Conservation (phyloP, 2,888 invertebrate genomes). For the Mactromeris polynyma region DNA sequence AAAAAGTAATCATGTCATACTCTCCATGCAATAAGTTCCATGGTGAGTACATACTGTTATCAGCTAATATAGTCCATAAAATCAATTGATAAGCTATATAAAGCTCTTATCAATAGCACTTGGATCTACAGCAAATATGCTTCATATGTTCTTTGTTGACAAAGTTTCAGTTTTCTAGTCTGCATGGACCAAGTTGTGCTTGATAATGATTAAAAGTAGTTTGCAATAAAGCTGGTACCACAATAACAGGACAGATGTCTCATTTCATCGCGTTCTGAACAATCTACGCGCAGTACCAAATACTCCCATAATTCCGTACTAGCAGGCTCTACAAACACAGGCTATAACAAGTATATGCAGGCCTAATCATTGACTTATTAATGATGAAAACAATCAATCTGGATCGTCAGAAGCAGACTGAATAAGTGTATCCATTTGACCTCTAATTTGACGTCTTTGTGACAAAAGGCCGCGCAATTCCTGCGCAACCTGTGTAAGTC, state of each 20-base stretch:
- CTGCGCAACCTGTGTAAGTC: conserved; percentile 80
- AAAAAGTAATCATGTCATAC: not conserved
- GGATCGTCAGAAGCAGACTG: conserved; percentile 53
- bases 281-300: no score
- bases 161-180: not conserved
- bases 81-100: conserved; percentile 2
- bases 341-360: no score
- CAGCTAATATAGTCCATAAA: not conserved
- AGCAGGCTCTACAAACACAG: no score
- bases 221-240: no score
- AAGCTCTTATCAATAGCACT: not conserved
- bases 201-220: no score
- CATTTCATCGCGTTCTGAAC: no score
- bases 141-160: not conserved
- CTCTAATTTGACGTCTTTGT: conserved; percentile 70
- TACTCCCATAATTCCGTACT: no score
- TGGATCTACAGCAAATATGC: not conserved
- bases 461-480: conserved; percentile 80
- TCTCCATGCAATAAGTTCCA: not conserved
- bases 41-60: not conserved
- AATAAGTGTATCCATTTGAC: conserved; percentile 61
- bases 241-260: no score
- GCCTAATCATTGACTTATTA: not conserved
- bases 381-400: not conserved
- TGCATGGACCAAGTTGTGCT: no score